Evolutionary conservation across 2,888 invertebrate genomes (phyloP).

Genomic region (Epistrophella euchroma): DNA sequence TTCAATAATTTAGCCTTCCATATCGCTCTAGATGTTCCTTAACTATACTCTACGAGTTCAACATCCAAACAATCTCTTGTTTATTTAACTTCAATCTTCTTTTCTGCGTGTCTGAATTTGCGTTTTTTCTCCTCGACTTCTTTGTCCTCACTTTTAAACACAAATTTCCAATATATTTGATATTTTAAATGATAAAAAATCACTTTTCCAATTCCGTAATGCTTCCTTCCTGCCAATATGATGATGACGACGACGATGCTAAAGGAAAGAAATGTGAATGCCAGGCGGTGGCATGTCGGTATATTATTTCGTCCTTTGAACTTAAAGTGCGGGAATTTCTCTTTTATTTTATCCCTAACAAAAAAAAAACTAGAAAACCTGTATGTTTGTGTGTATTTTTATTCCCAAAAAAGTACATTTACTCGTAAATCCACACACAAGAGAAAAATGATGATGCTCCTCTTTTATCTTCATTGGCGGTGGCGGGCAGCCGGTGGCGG

Average conservation of each 20-base stretch:
- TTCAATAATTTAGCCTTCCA: constrained; percentile 46
- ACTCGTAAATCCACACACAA: constrained; percentile 74
- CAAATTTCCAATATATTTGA: constrained; percentile 72
- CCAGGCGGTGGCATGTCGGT: constrained; percentile 12
- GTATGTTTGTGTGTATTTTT: constrained; percentile 11
- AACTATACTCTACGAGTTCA: neutral
- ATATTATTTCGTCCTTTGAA: constrained; percentile 64
- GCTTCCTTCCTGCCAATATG: constrained; percentile 58
- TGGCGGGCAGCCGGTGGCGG: neutral
- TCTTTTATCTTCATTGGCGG: constrained; percentile 74
- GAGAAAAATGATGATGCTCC: constrained; percentile 74
- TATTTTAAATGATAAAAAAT: constrained; percentile 76
- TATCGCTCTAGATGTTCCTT: neutral
- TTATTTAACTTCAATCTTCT: constrained; percentile 63
- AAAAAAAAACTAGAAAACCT: constrained; percentile 1
- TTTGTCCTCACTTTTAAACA: neutral
- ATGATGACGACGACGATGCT: neutral
- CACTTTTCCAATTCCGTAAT: constrained; percentile 75
- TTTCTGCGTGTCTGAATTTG: constrained; percentile 10
- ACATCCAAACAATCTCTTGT: constrained; percentile 60
- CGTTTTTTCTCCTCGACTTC: constrained; percentile 27
- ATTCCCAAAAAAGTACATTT: constrained; percentile 67
- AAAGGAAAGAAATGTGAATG: neutral
- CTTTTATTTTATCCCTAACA: constrained; percentile 16
- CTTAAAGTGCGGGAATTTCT: constrained; percentile 67